Percentiles rank a stretch among this genome's conserved stretches.
phyloP scores from a whole-genome alignment of 2,113 vertebrate genomes.

The Agapornis roseicollis region DNA sequence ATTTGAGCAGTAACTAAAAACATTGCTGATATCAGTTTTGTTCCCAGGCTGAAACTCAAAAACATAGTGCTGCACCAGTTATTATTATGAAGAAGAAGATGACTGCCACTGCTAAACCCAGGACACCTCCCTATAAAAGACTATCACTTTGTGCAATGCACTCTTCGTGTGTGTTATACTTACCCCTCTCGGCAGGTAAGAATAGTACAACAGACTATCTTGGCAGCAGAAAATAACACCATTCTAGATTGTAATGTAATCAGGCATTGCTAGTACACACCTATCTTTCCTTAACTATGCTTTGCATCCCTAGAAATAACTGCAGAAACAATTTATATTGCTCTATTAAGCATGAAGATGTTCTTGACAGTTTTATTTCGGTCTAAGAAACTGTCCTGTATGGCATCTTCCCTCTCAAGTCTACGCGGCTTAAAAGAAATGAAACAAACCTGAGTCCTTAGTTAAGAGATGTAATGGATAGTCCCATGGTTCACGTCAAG shows the following conservation, averaged over 20 bases:
- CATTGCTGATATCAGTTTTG: too few relatives aligned
- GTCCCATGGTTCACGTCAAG: not conserved
- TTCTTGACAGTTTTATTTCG: slow-evolving; percentile 22
- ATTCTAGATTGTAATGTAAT: not conserved
- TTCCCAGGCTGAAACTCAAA: too few relatives aligned
- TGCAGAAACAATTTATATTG: not conserved
- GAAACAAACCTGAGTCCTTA: not conserved
- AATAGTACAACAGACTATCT: not conserved
- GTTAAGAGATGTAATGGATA: not conserved
- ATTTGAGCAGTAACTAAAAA: too few relatives aligned
- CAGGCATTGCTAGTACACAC: not conserved
- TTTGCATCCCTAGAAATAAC: not conserved
- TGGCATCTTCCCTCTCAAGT: not conserved
- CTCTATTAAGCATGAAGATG: not conserved
- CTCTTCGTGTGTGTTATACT: not conserved
- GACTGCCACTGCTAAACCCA: too few relatives aligned
- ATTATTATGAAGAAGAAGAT: too few relatives aligned
- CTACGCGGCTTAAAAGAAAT: slow-evolving; percentile 10
- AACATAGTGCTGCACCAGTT: too few relatives aligned
- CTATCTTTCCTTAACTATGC: not conserved
- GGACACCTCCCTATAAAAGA: not conserved
- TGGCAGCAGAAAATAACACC: not conserved
- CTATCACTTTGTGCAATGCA: not conserved
- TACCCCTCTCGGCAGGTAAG: not conserved
- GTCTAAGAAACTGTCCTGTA: not conserved